Base-by-base conservation (phyloP, 2,797 vertebrate genomes). In the Poecilia velifera region DNA sequence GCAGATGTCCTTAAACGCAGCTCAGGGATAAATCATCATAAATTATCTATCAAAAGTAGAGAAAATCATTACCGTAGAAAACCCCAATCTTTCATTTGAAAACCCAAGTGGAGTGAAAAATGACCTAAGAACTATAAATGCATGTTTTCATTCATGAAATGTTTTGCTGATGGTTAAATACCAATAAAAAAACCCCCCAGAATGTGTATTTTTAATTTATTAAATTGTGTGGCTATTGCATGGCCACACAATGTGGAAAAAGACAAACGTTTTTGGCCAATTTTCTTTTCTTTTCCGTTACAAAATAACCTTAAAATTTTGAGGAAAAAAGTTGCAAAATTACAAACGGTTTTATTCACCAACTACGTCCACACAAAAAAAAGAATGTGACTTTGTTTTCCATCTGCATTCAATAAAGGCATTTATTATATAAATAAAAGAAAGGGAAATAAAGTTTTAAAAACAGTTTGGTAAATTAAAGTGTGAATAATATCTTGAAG, bases 11-110 rank as follows among this genome's bases (percentile, higher is more conserved):
- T 76, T 34, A 16, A 82, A 76, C 9, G 41, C 81, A 77, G 76
- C 86, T 92, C 87, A 82, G 16, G 13, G 75, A 77, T 80, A 28
- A 68, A 36, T 51, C 36, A n/a, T 16, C 3, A 75, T 62, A 20
- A 73, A 59, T 25, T 9, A 28, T 45, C 41, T n/a, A 46, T n/a
- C 6, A 71, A 28, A 46, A 71, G 41, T 46, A 6, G 25, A 41
- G 41, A 45, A 68, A 25, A 25, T 20, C 18, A 41, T 68, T 68
- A 41, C 22, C 0, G 0, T 41, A 41, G 16, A 6, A 18, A 68
- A 41, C 25, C 25, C 16, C 3, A 64, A 41, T 66, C 8, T 66
- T 66, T 36, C 3, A 39, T 66, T 66, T 66, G 34, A 66, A 8
- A 36, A 36, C 31, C 36, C 18, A 64, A 64, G 20, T 36, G 6